Evolutionary conservation across 2,888 invertebrate genomes (phyloP), one percentile per base, ranked within the genome.

Genomic region (Nomada goodeniana): DNA sequence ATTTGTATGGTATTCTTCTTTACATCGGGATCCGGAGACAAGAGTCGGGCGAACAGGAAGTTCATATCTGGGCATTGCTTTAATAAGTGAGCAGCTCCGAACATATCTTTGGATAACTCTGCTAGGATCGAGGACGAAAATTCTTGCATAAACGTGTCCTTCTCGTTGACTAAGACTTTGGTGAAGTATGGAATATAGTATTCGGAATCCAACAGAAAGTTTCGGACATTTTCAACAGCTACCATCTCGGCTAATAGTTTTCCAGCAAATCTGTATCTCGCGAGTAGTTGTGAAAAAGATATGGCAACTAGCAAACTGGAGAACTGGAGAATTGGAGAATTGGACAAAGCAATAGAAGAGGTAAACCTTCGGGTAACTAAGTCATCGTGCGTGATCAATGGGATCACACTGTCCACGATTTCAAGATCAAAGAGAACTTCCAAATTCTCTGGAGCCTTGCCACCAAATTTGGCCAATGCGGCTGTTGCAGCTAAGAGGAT

Each of bases 1-100:
- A 95, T 95, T 94, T 95, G 95, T 15, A 95, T 90, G 74, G 94
- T 95, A 89, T 95, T 95, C 83, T 94, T 95, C 89, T 95, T 95
- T 0, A 95, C 94, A 83, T 96, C 95, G 20, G 95, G 95, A 89
- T 96, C 95, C 0, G 93, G 89, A 55, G 94, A 94, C 85, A 94
- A 94, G 92, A 95, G 94, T 59, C 94, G 94, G 0, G 93, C 92
- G 82, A 95, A 94, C 2, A 95, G 89, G 57, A 94, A 94, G 83
- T 93, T 93, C 18, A 95, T 89, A 61, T 94, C 94, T 55, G 94
- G 93, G n/a, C 94, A 94, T 0, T 94, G 92, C 0, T 90, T 78
- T 42, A 95, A 91, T 2, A 92, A 71, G 80, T 95, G 94, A 20
- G 94, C 94, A 53, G 94, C 94, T 0, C 95, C 95, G 0, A 94